phyloP scores from a whole-genome alignment of 2,113 vertebrate genomes.

The Laticauda laticaudata region DNA sequence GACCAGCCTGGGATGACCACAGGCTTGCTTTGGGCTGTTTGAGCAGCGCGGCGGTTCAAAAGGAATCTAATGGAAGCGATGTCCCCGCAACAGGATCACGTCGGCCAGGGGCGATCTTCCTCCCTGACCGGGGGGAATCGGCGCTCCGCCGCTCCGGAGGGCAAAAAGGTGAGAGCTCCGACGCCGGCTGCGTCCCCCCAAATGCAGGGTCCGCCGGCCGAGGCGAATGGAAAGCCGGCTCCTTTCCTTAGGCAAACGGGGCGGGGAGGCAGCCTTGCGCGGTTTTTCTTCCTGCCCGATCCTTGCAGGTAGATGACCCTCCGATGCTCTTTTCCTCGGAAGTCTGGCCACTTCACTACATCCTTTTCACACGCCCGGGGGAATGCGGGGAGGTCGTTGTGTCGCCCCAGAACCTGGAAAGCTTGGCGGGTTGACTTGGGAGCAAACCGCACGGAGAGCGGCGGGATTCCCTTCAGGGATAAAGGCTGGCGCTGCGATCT shows the following conservation, averaged over 20 bases:
- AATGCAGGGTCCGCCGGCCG: background rate
- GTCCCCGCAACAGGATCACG: conserved; percentile 76
- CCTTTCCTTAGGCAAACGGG: background rate
- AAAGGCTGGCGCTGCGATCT: background rate
- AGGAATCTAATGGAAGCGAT: conserved; percentile 72
- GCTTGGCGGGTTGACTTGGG: background rate
- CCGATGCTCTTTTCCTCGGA: background rate
- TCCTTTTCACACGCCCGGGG: background rate
- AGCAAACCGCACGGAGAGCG: background rate
- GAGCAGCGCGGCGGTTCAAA: background rate
- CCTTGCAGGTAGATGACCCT: background rate
- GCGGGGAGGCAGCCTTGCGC: background rate
- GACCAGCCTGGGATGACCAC: conserved; percentile 8
- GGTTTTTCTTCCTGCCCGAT: too few relatives aligned
- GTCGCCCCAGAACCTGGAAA: background rate
- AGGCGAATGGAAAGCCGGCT: background rate
- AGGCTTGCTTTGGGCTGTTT: background rate
- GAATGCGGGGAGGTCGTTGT: background rate
- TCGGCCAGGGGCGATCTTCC: conserved; percentile 70
- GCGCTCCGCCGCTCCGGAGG: conserved; percentile 53
- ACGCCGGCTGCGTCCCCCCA: rapidly evolving
- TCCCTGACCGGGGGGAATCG: conserved; percentile 70
- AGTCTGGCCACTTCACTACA: background rate
- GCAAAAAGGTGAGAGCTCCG: conserved; percentile 69
- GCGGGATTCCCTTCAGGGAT: background rate